Base-by-base conservation (phyloP, 1,140 invertebrate species). In the Drosophila dunni region DNA sequence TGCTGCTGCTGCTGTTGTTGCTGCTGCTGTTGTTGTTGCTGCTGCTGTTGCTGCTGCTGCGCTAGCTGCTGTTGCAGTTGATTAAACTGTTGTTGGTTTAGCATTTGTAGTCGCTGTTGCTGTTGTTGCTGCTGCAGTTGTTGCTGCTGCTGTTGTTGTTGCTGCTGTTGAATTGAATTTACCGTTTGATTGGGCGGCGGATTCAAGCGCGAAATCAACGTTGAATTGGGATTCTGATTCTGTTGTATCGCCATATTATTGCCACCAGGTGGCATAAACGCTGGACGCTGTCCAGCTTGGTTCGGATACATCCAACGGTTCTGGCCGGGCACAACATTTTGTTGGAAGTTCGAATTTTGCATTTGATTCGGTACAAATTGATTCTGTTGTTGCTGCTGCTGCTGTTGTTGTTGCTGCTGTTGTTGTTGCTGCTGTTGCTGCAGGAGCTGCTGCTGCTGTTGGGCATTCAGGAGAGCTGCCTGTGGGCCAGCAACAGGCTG, bases 131-230 rank as follows among this genome's bases (percentile, higher is more conserved):
- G 74, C 7, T 75, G 51, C 29, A 74, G 69, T 15, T 85, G 82
- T n/a, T 91, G 79, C 3, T 86, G 82, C 20, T 83, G 69, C 13
- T 72, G 79, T 34, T 76, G 82, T 33, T 91, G 91, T 29, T 93
- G 91, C 65, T 94, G 94, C 72, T 94, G 94, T 38, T 93, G 78
- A 36, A 91, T 56, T 5, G 81, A 71, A 64, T 77, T 92, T 7
- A 92, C 90, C 0, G 79, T 81, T 65, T 94, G 93, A 89, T 94
- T 93, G 81, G 95, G 95, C 4, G 95, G 95, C 50, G 95, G 95
- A 33, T 95, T 95, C 0, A 96, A 93, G 67, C 96, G 96, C 0
- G 96, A 95, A 70, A 96, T 95, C 0, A 96, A 85, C 5, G 95
- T 94, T 69, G 95, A 95, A 33, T 92, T 91, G 9, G 75, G 68